Base-by-base conservation (phyloP, 2,113 vertebrate genomes). In the Typhlomys cinereus region DNA sequence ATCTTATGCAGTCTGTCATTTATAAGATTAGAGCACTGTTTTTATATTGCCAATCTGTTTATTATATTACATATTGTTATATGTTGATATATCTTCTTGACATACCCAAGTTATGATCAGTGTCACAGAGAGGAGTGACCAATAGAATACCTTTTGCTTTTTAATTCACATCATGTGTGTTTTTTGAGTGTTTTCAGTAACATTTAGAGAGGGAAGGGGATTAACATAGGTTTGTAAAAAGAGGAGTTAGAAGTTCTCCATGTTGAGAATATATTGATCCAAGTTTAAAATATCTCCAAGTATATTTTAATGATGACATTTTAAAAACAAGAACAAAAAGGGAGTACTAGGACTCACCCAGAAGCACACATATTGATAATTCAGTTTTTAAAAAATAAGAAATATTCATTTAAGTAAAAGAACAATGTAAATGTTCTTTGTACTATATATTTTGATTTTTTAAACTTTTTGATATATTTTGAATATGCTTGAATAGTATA, bases 1-100 rank as follows among this genome's bases (percentile, higher is more conserved):
- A 95, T 85, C 89, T 90, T 73, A 54, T 69, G 34, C 93, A 85
- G 48, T 27, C 41, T 95, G 31, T 46, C 61, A 0, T 85, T 94
- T 88, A 94, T 66, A 90, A 46, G 69, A 85, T 52, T 59, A 36
- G 39, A 78, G 39, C 29, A 96, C 94, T 70, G 75, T 83, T 39
- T 95, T 82, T 79, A 74, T 57, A 18, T 73, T 54, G 69, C 15
- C 50, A n/a, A 86, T 83, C 41, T 54, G 64, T 46, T 87, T 93
- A 85, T 90, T 81, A 21, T 76, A 39, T 91, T 52, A 83, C 50
- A 57, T 21, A 29, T 46, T 67, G 17, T 20, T 78, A 74, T 61
- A 39, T 69, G 76, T 64, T 76, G 66, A 84, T 25, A 50, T 78
- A 71, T 62, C 17, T 91, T 46, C 44, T 74, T 66, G 39, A 81